Percentiles rank a stretch among this genome's conserved stretches.
phyloP scores from a whole-genome alignment of 2,113 vertebrate species.

The Thymallus thymallus region DNA sequence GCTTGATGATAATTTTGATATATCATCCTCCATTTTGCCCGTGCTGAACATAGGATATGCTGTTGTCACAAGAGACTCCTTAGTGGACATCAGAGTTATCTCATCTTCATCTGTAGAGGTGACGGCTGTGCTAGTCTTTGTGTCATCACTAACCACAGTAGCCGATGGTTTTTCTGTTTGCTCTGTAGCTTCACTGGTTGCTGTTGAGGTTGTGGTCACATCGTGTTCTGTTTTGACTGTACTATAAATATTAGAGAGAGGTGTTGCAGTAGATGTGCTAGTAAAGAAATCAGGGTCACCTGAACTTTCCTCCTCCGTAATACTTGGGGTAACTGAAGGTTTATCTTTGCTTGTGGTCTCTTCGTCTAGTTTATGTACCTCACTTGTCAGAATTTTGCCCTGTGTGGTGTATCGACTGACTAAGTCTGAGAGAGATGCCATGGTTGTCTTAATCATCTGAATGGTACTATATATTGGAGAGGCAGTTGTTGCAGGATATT shows the following conservation, averaged over 20 bases:
- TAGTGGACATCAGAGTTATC: not conserved
- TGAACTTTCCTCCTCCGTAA: constrained; percentile 20
- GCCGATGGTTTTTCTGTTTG: not conserved
- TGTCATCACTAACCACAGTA: not conserved
- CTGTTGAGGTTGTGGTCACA: not conserved
- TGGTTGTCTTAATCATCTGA: constrained; percentile 46
- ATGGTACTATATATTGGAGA: constrained; percentile 47
- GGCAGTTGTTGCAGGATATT: constrained; percentile 17
- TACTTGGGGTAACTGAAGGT: not conserved
- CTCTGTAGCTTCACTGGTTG: not conserved
- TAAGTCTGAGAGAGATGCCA: constrained; percentile 43
- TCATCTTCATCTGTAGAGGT: not conserved
- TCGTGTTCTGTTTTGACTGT: not conserved
- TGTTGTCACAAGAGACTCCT: not conserved
- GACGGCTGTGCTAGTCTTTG: not conserved
- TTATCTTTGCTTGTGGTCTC: not conserved
- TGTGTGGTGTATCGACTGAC: constrained; percentile 40
- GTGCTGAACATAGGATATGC: too few species aligned
- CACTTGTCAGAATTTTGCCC: constrained; percentile 13
- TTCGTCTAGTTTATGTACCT: constrained; percentile 2
- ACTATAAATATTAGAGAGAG: not conserved
- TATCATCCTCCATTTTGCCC: too few species aligned
- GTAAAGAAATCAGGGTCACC: not conserved
- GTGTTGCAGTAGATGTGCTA: not conserved
- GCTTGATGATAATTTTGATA: too few species aligned